These are phyloP conservation scores for Aplochiton taeniatus DNA, from an alignment of 2,797 vertebrate species.

Conservation along the genomic window DNA sequence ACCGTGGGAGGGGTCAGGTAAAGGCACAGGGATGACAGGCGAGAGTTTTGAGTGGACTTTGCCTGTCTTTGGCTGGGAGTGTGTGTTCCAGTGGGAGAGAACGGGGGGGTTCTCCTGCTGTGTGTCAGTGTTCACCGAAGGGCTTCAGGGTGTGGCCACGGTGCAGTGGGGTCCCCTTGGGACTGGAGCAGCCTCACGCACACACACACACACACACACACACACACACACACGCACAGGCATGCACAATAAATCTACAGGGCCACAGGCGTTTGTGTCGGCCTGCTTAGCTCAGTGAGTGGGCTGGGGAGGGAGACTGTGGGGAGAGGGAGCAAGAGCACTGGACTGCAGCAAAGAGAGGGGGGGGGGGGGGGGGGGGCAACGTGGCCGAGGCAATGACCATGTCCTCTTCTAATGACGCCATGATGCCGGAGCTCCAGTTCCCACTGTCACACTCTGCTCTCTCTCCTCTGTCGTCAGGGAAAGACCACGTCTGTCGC, in stretches of 20 bases:
- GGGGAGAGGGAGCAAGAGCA: slow-evolving; percentile 1
- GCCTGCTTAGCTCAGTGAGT: not conserved
- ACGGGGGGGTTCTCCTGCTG: not conserved
- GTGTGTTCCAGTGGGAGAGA: not conserved
- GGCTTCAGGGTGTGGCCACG: slow-evolving; percentile 43
- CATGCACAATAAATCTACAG: slow-evolving; percentile 41
- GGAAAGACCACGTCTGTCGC: slow-evolving; percentile 96
- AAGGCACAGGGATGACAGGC: not conserved
- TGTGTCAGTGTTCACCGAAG: slow-evolving; percentile 6
- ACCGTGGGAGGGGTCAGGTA: not conserved
- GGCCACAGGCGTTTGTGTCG: not conserved
- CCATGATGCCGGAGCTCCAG: no score
- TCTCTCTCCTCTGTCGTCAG: slow-evolving; percentile 61
- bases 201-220: not conserved
- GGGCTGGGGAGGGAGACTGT: no score
- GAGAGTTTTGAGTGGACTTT: not conserved
- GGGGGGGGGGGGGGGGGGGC: not conserved
- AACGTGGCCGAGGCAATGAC: not conserved
- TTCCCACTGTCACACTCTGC: no score
- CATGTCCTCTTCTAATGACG: no score
- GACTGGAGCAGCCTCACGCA: slow-evolving; percentile 8
- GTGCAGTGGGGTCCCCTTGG: slow-evolving; percentile 43
- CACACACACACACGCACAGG: not conserved
- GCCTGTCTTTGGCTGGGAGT: not conserved
- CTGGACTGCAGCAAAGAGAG: not conserved